Evolutionary conservation across 2,888 invertebrate genomes (phyloP), one percentile per base, ranked within the genome.

Genomic region (Dryobotodes eremita): DNA sequence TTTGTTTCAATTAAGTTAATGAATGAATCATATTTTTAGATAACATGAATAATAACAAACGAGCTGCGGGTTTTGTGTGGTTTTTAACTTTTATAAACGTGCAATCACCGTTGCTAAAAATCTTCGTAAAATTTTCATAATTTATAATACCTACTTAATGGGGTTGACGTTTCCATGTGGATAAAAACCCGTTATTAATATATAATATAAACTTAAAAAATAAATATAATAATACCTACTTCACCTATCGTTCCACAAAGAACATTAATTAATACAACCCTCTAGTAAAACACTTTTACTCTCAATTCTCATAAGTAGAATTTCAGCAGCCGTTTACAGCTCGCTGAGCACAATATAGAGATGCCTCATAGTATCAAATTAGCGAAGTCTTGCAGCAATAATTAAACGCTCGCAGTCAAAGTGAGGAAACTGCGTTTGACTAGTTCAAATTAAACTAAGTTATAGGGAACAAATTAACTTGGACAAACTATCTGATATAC

Each of bases 371-470:
- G 93, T 93, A 94, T 94, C 92, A 94, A 95, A 95, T 95, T 94
- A 95, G 94, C 93, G 86, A 92, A 93, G 93, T 93, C 94, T 94
- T 92, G 93, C 91, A 90, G 91, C 93, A 92, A 94, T 95, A 95
- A 95, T 95, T 95, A 95, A 94, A 95, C 93, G 93, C 88, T 91
- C 80, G 80, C 74, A 84, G 83, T 89, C 89, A 85, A 90, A 90
- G 89, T 88, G 88, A 90, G 92, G 94, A 91, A 94, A 92, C 93
- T 93, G 93, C 93, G 93, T 94, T 93, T 92, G 94, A 93, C 93
- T 94, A 92, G 92, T 93, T 93, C 93, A 94, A 95, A 94, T 95
- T 95, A 94, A 94, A 94, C 93, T 91, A 90, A 93, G 94, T 94
- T 94, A 94, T 93, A 93, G 93, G 89, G 92, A 92, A 94, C 90